Percentiles rank a stretch among this genome's conserved stretches.
phyloP scores from a whole-genome alignment of 2,797 vertebrate genomes.

The Prunella strophiata region DNA sequence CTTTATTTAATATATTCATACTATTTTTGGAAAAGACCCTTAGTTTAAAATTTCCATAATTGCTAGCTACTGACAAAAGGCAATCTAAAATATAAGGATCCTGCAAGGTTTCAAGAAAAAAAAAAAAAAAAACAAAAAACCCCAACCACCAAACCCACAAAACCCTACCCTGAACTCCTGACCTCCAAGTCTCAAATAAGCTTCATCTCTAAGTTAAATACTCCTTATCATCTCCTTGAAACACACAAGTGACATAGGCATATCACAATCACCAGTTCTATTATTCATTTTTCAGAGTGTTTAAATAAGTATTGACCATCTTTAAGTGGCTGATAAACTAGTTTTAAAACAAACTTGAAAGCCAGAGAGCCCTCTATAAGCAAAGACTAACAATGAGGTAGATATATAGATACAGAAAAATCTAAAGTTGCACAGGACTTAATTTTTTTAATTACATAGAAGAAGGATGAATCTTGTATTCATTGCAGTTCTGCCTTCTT shows the following conservation, averaged over 20 bases:
- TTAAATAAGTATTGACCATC: constrained; percentile 9
- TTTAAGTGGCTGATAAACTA: constrained; percentile 32
- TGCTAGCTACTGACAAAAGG: not conserved
- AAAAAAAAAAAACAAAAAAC: not conserved
- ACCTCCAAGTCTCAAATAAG: not conserved
- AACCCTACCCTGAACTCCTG: not conserved
- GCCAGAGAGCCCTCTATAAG: not conserved
- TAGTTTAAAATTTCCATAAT: not conserved
- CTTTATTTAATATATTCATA: not conserved
- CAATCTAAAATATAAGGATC: not conserved
- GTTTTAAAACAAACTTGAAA: constrained; percentile 18
- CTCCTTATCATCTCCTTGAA: constrained; percentile 26
- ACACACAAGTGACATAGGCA: not conserved
- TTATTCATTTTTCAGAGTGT: not conserved
- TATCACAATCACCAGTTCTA: not conserved
- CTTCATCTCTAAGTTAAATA: constrained; percentile 14
- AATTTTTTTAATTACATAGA: not conserved
- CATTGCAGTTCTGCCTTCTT: not conserved
- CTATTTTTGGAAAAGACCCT: not conserved
- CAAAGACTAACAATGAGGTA: not conserved
- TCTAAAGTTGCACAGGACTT: not conserved
- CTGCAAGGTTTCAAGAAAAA: not conserved
- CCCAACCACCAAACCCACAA: not conserved
- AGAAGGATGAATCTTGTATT: not conserved
- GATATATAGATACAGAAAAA: not conserved